These are phyloP conservation scores for Dipodomys ordii DNA, from an alignment of 2,113 vertebrate genomes.

Conservation along the genomic window DNA sequence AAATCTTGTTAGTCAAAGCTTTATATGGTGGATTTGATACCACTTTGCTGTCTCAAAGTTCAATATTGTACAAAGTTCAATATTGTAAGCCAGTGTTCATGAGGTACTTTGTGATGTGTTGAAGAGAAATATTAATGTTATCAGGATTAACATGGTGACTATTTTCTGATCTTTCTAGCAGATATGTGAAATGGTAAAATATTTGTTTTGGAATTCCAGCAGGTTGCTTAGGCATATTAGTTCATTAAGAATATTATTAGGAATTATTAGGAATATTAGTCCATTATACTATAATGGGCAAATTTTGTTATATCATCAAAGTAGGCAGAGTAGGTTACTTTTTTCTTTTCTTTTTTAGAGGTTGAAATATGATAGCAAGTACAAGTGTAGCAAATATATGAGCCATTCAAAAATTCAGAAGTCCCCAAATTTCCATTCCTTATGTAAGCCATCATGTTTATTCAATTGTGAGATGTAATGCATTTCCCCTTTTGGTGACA, in stretches of 20 bases:
- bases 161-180: conserved; percentile 14
- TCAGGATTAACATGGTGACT: neutral
- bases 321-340: neutral
- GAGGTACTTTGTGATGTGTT: neutral
- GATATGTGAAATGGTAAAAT: neutral
- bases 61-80: neutral
- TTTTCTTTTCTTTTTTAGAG: conserved; percentile 46
- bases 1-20: conserved; percentile 4
- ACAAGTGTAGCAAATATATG: neutral
- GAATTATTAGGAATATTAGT: neutral
- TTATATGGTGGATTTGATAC: neutral
- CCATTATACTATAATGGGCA: neutral
- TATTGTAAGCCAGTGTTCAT: neutral
- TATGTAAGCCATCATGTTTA: neutral
- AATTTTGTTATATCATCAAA: neutral
- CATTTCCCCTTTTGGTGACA: neutral
- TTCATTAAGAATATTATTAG: neutral
- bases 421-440: neutral
- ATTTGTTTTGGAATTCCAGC: neutral
- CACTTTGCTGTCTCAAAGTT: conserved; percentile 2
- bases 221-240: neutral
- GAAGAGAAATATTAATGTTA: neutral
- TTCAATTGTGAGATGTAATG: neutral
- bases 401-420: neutral
- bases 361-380: neutral